Evolutionary conservation across 2,797 vertebrate species (phyloP).

Genomic region (Anguilla megastoma): DNA sequence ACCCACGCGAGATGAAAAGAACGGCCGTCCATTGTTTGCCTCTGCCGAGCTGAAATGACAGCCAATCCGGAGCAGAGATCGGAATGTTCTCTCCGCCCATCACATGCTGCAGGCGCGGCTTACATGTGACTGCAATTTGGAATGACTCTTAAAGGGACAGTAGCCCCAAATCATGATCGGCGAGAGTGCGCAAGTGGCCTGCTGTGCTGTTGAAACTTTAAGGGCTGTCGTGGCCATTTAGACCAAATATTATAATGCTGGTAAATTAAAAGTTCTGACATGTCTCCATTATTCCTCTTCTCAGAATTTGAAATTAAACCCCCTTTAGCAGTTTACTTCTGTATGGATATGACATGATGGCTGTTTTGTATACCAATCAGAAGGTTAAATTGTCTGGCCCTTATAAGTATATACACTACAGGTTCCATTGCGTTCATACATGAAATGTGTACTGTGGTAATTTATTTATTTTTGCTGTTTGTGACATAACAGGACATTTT

Average conservation of each 20-base stretch:
- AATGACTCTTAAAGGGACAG: conserved; percentile 31
- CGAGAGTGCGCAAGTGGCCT: not conserved
- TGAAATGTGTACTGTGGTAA: not conserved
- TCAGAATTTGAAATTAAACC: not conserved
- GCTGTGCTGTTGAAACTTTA: not conserved
- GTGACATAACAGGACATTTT: too few species aligned
- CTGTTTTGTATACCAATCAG: not conserved
- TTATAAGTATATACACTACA: not conserved
- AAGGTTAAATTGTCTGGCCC: not conserved
- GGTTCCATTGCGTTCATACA: not conserved
- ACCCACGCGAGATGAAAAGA: conserved; percentile 24
- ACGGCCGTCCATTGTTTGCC: conserved; percentile 22
- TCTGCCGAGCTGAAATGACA: conserved; percentile 20
- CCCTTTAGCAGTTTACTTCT: not conserved
- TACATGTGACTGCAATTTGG: conserved; percentile 28
- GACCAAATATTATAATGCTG: not conserved
- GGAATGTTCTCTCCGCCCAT: conserved; percentile 31
- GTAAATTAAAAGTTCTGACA: not conserved
- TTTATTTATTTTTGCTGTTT: not conserved
- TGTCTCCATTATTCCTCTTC: not conserved
- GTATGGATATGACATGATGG: not conserved
- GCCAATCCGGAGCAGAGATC: conserved; percentile 7
- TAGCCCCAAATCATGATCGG: not conserved
- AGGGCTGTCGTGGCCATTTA: not conserved
- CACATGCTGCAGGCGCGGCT: conserved; percentile 17